Conservation (phyloP, 1,140 invertebrate genomes). For the Drosophila saltans region DNA sequence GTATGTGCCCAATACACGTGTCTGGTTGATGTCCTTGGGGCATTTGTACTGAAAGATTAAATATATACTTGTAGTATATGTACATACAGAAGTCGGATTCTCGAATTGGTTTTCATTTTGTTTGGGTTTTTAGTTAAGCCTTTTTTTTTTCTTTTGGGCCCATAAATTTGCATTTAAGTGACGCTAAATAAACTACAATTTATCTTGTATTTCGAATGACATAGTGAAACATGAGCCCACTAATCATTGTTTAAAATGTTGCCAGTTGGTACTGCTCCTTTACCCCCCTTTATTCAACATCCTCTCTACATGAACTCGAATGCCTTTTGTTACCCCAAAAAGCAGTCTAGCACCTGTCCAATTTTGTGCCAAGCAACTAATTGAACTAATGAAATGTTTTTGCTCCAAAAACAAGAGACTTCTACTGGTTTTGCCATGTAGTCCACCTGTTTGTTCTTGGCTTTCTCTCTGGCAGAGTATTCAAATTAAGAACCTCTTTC, state of each 20-base stretch:
- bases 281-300: too few species aligned
- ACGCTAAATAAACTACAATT: constrained; percentile 63
- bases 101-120: constrained; percentile 5
- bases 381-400: constrained; percentile 76
- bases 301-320: constrained; percentile 5
- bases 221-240: constrained; percentile 53
- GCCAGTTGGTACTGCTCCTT: too few species aligned
- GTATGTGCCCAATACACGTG: neutral
- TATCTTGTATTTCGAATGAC: constrained; percentile 66
- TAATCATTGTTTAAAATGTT: constrained; percentile 72
- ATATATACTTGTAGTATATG: constrained; percentile 34
- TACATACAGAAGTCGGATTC: neutral
- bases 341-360: constrained; percentile 42
- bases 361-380: constrained; percentile 53
- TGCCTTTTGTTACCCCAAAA: neutral
- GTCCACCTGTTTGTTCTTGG: constrained; percentile 24
- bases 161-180: constrained; percentile 72
- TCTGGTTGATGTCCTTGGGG: constrained; percentile 4
- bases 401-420: constrained; percentile 21
- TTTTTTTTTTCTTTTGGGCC: constrained; percentile 1
- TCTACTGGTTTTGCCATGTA: constrained; percentile 18
- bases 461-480: constrained; percentile 23
- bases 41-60: constrained; percentile 1
- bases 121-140: constrained; percentile 6
- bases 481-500: constrained; percentile 70